These are phyloP conservation scores for Tachysurus fulvidraco DNA, from an alignment of 2,113 vertebrate species.

Conservation along the genomic window DNA sequence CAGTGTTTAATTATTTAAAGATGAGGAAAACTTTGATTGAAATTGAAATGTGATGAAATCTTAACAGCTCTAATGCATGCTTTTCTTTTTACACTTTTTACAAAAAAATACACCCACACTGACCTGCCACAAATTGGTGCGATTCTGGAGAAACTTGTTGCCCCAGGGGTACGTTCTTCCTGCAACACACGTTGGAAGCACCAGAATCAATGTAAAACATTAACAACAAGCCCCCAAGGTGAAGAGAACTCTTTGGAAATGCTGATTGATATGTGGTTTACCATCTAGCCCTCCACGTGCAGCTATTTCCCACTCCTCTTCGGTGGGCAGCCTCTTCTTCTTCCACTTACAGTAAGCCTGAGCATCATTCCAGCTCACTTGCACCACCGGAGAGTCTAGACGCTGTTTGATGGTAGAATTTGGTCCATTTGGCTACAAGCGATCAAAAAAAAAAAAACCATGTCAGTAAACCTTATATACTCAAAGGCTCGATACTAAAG, in stretches of 20 bases:
- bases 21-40: neutral
- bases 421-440: conserved; percentile 84
- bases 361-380: conserved; percentile 96
- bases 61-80: neutral
- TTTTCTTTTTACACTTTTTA: neutral
- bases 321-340: conserved; percentile 80
- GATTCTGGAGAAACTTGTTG: conserved; percentile 87
- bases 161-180: conserved; percentile 92
- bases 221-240: neutral
- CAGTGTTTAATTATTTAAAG: neutral
- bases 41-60: neutral
- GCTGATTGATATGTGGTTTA: conserved; percentile 55
- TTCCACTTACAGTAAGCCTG: conserved; percentile 85
- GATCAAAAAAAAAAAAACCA: neutral
- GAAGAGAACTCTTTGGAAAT: neutral
- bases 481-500: neutral
- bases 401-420: conserved; percentile 84
- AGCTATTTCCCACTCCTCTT: conserved; percentile 96
- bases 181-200: conserved; percentile 57
- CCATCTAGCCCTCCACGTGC: conserved; percentile 87
- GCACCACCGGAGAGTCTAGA: conserved; percentile 86
- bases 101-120: conserved; percentile 29
- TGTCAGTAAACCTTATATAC: neutral
- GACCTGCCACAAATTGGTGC: conserved; percentile 95
- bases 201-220: neutral